Percentiles rank a stretch among this genome's conserved stretches.
Conservation (phyloP, 2,888 invertebrate genomes). For the Ophion ventricosus region DNA sequence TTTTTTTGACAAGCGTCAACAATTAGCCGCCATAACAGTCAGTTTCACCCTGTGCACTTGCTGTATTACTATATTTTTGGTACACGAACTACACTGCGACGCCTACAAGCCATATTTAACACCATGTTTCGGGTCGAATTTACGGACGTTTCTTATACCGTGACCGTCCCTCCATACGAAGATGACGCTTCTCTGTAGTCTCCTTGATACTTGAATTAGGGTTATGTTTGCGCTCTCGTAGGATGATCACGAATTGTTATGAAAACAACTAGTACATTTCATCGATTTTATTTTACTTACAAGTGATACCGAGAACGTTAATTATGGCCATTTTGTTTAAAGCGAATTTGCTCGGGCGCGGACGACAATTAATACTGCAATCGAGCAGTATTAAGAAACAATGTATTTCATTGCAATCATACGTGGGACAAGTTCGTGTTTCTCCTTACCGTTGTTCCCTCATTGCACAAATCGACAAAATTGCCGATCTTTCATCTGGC, state of each 20-base stretch:
- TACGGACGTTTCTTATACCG: no score
- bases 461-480: neutral
- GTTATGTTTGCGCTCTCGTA: neutral
- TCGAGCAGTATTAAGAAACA: constrained; percentile 26
- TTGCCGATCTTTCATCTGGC: neutral
- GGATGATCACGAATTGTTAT: neutral
- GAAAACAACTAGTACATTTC: neutral
- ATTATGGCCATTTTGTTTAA: constrained; percentile 55
- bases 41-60: no score
- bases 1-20: no score
- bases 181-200: no score
- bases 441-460: neutral
- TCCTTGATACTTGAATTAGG: no score
- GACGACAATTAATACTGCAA: constrained; percentile 28
- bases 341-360: constrained; percentile 43
- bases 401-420: constrained; percentile 5
- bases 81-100: no score
- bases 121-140: no score
- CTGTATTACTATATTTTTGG: no score
- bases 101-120: no score
- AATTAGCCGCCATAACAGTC: no score
- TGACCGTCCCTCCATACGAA: no score
- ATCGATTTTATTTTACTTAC: neutral
- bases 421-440: constrained; percentile 39
- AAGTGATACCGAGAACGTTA: neutral